Evolutionary conservation across 2,888 invertebrate species (phyloP).

Genomic region (Heliconius cydno): DNA sequence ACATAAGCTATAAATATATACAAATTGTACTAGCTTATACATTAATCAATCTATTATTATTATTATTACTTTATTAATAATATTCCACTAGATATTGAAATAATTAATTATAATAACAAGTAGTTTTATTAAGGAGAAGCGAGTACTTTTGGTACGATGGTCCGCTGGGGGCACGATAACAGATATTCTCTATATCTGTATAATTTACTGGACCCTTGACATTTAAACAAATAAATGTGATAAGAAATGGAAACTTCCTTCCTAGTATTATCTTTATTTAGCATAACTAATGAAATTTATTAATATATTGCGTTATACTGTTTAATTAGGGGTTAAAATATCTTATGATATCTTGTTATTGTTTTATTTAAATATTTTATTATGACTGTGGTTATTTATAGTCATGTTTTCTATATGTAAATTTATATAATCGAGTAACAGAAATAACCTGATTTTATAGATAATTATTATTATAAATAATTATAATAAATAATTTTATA

Average conservation of each 20-base stretch:
- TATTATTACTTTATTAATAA: background rate
- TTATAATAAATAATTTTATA: too few relatives aligned
- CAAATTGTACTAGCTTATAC: background rate
- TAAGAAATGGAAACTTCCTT: constrained; percentile 45
- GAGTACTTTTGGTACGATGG: background rate
- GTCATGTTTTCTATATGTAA: background rate
- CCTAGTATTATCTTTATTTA: constrained; percentile 21
- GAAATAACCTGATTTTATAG: too few relatives aligned
- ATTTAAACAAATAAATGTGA: constrained; percentile 36
- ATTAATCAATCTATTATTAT: background rate
- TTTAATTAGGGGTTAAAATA: constrained; percentile 20
- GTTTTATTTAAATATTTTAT: constrained; percentile 5
- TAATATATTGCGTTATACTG: constrained; percentile 38
- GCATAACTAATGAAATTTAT: constrained; percentile 32
- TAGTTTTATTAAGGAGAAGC: background rate
- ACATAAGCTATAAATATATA: background rate
- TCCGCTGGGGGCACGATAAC: constrained; percentile 46
- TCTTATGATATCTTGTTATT: constrained; percentile 3
- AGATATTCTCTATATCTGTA: constrained; percentile 25
- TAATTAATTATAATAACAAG: constrained; percentile 5
- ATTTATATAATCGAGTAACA: background rate
- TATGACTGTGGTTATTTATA: constrained; percentile 9
- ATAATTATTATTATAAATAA: too few relatives aligned
- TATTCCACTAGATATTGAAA: background rate
- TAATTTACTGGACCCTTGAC: constrained; percentile 43